A percentile compares a stretch with the other conserved stretches of the same genome.
Evolutionary conservation across 2,797 vertebrate species (phyloP).

Genomic region (Molossus alvarezi): DNA sequence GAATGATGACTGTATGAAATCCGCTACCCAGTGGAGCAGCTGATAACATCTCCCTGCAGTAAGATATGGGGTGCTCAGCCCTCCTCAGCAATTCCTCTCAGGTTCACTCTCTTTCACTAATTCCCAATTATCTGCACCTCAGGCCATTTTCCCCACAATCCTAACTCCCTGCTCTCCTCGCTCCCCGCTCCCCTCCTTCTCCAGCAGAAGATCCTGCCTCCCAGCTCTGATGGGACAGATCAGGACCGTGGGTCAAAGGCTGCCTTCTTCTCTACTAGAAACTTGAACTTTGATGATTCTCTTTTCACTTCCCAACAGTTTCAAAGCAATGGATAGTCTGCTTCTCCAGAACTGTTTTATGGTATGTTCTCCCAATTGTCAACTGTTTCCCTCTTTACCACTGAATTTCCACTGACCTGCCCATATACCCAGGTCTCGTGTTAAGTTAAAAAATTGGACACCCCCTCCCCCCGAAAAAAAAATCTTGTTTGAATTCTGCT

Average conservation of each 20-base stretch:
- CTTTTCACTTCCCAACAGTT: not conserved
- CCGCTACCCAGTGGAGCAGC: not conserved
- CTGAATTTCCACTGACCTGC: conserved; percentile 4
- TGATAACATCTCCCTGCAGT: not conserved
- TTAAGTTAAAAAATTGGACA: not conserved
- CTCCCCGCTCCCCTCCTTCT: not conserved
- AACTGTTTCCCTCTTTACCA: not conserved
- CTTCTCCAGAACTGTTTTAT: not conserved
- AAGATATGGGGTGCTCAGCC: not conserved
- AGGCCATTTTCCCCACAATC: not conserved
- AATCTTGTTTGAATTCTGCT: not conserved
- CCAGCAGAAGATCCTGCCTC: not conserved
- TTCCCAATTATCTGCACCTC: not conserved
- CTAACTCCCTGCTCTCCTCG: not conserved
- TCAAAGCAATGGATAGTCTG: not conserved
- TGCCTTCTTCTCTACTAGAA: not conserved
- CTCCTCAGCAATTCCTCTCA: not conserved
- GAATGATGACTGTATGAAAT: not conserved
- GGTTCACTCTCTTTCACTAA: not conserved
- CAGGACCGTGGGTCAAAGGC: not conserved
- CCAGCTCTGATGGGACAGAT: not conserved
- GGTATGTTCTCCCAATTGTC: not conserved
- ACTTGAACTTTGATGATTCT: not conserved
- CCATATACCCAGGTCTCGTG: not conserved
- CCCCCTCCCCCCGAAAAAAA: not conserved